These are phyloP conservation scores for Lasioglossum zephyrum DNA, from an alignment of 2,888 invertebrate genomes.

Conservation along the genomic window DNA sequence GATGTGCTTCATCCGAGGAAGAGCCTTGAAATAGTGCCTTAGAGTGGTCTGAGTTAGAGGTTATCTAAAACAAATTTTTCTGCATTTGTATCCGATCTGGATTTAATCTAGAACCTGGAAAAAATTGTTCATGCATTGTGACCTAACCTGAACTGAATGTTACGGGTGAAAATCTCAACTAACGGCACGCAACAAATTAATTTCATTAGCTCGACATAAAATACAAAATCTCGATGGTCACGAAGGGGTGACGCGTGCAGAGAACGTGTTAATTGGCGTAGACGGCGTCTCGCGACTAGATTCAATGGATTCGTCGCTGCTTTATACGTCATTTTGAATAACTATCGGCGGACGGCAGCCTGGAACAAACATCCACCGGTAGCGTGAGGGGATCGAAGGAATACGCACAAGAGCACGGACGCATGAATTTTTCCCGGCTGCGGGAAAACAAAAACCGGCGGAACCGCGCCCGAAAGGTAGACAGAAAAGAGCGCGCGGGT, in stretches of 20 bases:
- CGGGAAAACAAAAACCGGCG: slow-evolving; percentile 40
- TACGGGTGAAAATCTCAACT: neutral
- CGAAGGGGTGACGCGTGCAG: neutral
- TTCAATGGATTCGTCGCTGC: neutral
- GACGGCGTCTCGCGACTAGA: neutral
- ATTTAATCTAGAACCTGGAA: neutral
- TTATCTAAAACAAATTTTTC: neutral
- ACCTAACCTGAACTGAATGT: neutral
- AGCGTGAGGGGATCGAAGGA: neutral
- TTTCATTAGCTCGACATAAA: neutral
- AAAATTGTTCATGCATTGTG: neutral
- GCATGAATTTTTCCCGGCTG: slow-evolving; percentile 49
- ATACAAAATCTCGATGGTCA: neutral
- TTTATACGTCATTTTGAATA: neutral
- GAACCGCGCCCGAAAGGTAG: slow-evolving; percentile 60
- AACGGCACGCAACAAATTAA: neutral
- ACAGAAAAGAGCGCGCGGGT: slow-evolving; percentile 32
- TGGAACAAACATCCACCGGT: neutral
- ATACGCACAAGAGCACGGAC: slow-evolving; percentile 36
- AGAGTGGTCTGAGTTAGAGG: too few relatives aligned
- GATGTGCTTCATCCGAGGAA: neutral
- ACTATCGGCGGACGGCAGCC: neutral
- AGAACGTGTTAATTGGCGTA: neutral
- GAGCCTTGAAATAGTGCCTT: neutral
- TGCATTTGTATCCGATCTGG: neutral